These are phyloP conservation scores for Pararge aegeria DNA, from an alignment of 1,140 invertebrate species.

Conservation along the genomic window DNA sequence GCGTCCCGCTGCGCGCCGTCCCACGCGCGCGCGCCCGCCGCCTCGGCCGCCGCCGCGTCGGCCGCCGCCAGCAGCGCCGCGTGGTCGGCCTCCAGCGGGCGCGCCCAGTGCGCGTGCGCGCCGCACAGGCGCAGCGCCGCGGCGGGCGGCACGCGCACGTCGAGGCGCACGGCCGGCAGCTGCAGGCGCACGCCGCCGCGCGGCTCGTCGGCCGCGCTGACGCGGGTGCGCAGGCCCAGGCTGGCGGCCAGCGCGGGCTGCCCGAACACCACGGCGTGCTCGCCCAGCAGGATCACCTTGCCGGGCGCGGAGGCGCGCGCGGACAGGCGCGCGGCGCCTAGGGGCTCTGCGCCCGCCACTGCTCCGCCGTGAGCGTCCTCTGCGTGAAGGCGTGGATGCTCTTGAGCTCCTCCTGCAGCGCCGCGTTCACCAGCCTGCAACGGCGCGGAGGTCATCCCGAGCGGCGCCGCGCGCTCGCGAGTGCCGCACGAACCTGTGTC, in stretches of 20 bases:
- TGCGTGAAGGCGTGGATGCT: conserved; percentile 95
- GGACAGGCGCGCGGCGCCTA: conserved; percentile 88
- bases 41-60: no score
- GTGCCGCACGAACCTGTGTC: conserved; percentile 88
- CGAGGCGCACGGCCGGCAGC: not conserved
- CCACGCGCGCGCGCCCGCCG: not conserved
- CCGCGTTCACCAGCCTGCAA: conserved; percentile 89
- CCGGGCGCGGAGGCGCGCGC: conserved; percentile 93
- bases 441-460: not conserved
- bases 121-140: not conserved
- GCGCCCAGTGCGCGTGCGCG: not conserved
- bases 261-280: conserved; percentile 98
- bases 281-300: conserved; percentile 97
- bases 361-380: conserved; percentile 92
- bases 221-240: conserved; percentile 90
- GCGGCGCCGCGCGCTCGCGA: no score
- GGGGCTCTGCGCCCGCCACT: conserved; percentile 85
- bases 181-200: not conserved
- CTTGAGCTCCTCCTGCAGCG: conserved; percentile 92
- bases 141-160: not conserved
- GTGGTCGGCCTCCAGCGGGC: not conserved
- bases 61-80: no score
- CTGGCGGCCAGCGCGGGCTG: conserved; percentile 95
- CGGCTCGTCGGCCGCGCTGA: no score
- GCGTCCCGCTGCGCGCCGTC: not conserved